Base-by-base conservation (phyloP, 1,140 invertebrate species). In the Halictus rubicundus region DNA sequence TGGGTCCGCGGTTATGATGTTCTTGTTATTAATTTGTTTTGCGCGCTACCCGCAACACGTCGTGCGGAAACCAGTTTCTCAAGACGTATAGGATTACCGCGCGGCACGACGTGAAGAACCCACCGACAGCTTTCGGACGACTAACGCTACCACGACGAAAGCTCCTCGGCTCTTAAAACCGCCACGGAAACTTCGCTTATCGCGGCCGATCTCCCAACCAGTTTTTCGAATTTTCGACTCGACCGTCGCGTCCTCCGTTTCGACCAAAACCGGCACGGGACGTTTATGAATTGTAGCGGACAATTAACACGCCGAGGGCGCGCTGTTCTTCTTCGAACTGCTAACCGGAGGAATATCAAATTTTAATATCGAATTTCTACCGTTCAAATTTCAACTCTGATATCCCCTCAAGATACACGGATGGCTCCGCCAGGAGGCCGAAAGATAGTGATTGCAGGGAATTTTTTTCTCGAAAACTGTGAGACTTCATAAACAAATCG, bases 11-110 rank as follows among this genome's bases (percentile, higher is more conserved):
- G 86, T 88, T 88, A 88, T 88, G 87, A 88, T 88, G 87, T 84
- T 88, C 86, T 88, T 88, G 87, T 88, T 88, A 88, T 88, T 88
- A 88, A 88, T 88, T 88, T 87, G 87, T 88, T 88, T 88, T 88
- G 87, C 86, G 76, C 87, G 81, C 86, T 84, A 86, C 87, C 81
- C 86, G 83, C 86, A 88, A 85, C 86, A 84, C 83, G 82, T 80
- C 78, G 86, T 79, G 80, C 81, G 87, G 86, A 88, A 88, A 88
- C 87, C 87, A 88, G 87, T 88, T 88, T 88, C 87, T 88, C 75
- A 80, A 87, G 85, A 87, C 82, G 81, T 88, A 88, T 88, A 84
- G 85, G 86, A 86, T 88, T 88, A 88, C 86, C 81, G 73, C 68
- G 75, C 84, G 78, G 78, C 63, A 68, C 78, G 81, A 72, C 77